phyloP scores from a whole-genome alignment of 2,888 invertebrate species.

The Calliphora vomitoria region DNA sequence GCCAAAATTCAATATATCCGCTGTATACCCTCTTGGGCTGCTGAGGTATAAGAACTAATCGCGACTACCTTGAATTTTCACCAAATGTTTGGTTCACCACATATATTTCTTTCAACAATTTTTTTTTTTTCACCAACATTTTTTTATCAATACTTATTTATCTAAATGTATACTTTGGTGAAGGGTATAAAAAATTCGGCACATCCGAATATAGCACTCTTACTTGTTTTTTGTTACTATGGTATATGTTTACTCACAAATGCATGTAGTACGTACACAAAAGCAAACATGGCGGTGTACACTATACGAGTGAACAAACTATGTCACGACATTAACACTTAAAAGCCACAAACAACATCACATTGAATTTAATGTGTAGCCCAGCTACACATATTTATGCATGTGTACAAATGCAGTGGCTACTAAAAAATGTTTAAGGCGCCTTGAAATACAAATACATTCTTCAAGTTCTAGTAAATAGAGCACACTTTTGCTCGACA shows the following conservation, averaged over 20 bases:
- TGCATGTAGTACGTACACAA: not conserved
- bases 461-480: not conserved
- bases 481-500: not conserved
- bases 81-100: too few species aligned
- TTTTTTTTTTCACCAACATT: too few species aligned
- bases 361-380: constrained; percentile 20
- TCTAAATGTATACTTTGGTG: too few species aligned
- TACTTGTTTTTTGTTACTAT: not conserved
- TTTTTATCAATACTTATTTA: too few species aligned
- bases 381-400: not conserved
- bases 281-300: constrained; percentile 26
- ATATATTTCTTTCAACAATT: too few species aligned
- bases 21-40: too few species aligned
- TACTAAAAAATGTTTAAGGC: not conserved
- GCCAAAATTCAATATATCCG: too few species aligned
- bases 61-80: too few species aligned
- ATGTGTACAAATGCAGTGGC: not conserved
- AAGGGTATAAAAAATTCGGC: too few species aligned
- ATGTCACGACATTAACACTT: constrained; percentile 74
- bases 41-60: too few species aligned
- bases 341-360: constrained; percentile 44
- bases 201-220: too few species aligned
- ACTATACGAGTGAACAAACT: constrained; percentile 57
- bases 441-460: too few species aligned
- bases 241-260: not conserved